Percentiles rank a stretch among this genome's conserved stretches.
Conservation (phyloP, 1,140 invertebrate genomes). For the Ladona fulva region DNA sequence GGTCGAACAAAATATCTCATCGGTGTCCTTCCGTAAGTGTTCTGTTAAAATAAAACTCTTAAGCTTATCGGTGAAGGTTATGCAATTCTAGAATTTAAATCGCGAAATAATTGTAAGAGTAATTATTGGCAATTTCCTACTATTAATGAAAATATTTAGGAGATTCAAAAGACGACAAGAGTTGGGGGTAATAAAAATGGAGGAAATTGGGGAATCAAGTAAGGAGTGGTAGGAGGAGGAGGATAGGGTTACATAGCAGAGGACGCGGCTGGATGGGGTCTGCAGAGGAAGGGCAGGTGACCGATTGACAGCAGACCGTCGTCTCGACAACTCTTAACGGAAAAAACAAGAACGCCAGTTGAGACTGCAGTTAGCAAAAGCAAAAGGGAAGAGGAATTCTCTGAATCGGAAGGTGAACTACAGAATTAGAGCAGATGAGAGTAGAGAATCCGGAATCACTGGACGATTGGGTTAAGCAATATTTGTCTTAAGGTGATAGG, state of each 20-base stretch:
- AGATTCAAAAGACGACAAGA: too few relatives aligned
- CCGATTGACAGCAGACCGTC: not conserved
- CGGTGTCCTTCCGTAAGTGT: too few relatives aligned
- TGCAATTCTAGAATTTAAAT: too few relatives aligned
- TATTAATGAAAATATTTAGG: too few relatives aligned
- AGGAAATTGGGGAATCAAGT: not conserved
- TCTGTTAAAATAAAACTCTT: too few relatives aligned
- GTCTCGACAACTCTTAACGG: not conserved
- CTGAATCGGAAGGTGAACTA: not conserved
- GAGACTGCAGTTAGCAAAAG: not conserved
- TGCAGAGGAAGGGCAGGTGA: not conserved
- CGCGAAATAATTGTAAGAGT: too few relatives aligned
- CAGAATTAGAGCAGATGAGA: not conserved
- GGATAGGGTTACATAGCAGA: too few relatives aligned
- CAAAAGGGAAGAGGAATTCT: not conserved
- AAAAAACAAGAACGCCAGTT: not conserved
- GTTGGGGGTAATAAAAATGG: not conserved
- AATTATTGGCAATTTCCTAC: too few relatives aligned
- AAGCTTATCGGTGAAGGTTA: too few relatives aligned
- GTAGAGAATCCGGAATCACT: not conserved
- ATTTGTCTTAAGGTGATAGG: too few relatives aligned
- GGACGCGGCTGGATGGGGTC: too few relatives aligned
- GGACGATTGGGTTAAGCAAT: not conserved
- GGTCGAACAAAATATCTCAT: too few relatives aligned
- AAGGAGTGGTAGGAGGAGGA: not conserved